Conservation (phyloP, 2,888 invertebrate genomes). For the Brachylomia viminalis region DNA sequence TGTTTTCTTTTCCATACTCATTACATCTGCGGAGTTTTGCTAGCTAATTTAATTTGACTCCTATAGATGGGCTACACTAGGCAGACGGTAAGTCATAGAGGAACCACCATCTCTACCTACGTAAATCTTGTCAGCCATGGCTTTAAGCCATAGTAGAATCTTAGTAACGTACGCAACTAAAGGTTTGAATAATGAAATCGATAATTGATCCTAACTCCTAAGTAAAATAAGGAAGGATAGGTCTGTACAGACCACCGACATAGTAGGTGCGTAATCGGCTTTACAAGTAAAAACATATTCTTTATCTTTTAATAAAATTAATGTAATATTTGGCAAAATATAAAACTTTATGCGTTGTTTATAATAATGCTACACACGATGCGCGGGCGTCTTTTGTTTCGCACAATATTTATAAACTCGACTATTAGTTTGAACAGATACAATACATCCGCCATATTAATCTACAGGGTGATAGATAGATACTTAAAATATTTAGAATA, state of each 20-base stretch:
- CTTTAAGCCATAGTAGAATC: too few relatives aligned
- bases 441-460: conserved; percentile 19
- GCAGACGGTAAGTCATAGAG: too few relatives aligned
- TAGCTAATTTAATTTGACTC: too few relatives aligned
- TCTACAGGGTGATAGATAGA: neutral
- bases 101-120: too few relatives aligned
- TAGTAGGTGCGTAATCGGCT: neutral
- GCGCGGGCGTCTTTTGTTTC: conserved; percentile 51
- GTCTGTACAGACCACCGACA: neutral
- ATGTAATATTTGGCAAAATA: conserved; percentile 31
- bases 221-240: neutral
- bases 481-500: neutral
- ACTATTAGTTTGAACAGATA: conserved; percentile 15
- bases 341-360: conserved; percentile 52
- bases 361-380: conserved; percentile 29
- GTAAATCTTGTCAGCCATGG: too few relatives aligned
- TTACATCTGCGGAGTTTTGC: too few relatives aligned
- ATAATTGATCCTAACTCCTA: too few relatives aligned
- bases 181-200: too few relatives aligned
- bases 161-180: too few relatives aligned
- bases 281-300: neutral
- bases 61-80: too few relatives aligned
- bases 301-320: conserved; percentile 18
- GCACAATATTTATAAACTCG: conserved; percentile 32
- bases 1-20: too few relatives aligned